phyloP scores from a whole-genome alignment of 2,113 vertebrate genomes.

The Oophaga pumilio region DNA sequence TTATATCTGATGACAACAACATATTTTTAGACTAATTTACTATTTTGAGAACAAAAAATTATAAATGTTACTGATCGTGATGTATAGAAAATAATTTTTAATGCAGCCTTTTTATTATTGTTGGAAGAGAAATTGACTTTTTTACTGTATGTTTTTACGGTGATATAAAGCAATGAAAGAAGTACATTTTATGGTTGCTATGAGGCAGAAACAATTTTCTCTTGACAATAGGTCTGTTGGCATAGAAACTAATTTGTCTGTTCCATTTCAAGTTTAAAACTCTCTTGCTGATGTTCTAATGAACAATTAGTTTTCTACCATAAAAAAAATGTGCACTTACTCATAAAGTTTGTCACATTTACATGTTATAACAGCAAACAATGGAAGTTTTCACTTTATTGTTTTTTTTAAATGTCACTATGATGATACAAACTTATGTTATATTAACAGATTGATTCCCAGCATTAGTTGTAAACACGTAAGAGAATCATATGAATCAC shows the following conservation, averaged over 20 bases:
- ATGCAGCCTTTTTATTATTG: not conserved
- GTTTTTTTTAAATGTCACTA: not conserved
- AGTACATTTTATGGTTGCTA: constrained; percentile 31
- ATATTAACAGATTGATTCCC: not conserved
- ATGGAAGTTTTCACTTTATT: constrained; percentile 1
- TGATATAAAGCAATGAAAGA: constrained; percentile 39
- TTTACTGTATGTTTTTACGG: constrained; percentile 17
- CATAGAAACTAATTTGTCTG: constrained; percentile 49
- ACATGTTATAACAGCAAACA: constrained; percentile 8
- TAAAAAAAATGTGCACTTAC: not conserved
- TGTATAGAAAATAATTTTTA: not conserved
- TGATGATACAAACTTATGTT: not conserved
- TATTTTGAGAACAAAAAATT: not conserved
- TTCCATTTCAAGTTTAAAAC: constrained; percentile 21
- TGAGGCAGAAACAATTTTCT: constrained; percentile 45
- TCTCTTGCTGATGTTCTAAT: constrained; percentile 39
- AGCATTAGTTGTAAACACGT: not conserved
- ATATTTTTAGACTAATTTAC: not conserved
- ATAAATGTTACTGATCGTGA: not conserved
- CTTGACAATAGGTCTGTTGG: constrained; percentile 51
- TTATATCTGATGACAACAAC: not conserved
- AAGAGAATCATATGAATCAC: not conserved
- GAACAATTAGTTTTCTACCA: not conserved
- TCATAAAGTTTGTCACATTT: constrained; percentile 23
- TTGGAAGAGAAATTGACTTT: not conserved